Evolutionary conservation across 2,888 invertebrate genomes (phyloP).

Genomic region (Aspidiotus rigidus): DNA sequence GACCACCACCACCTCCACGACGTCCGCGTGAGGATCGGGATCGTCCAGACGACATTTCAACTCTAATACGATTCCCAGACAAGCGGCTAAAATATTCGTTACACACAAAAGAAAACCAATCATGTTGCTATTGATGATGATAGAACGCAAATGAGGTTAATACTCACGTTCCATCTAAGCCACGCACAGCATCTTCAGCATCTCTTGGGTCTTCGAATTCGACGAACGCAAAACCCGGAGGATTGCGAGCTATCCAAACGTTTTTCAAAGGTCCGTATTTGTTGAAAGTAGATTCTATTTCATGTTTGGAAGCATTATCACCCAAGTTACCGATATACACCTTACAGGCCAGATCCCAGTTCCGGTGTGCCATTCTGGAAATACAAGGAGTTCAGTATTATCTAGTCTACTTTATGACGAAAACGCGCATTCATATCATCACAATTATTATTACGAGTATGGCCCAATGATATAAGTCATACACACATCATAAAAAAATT

Average conservation of each 20-base stretch:
- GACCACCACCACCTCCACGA: constrained; percentile 31
- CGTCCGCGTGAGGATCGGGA: constrained; percentile 44
- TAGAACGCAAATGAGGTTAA: not conserved
- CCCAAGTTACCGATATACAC: constrained; percentile 89
- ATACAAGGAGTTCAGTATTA: not conserved
- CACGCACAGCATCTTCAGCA: constrained; percentile 75
- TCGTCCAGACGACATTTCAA: constrained; percentile 85
- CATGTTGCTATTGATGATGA: not conserved
- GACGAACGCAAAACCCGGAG: constrained; percentile 84
- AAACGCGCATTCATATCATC: no score
- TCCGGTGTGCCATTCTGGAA: constrained; percentile 47
- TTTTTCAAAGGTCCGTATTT: constrained; percentile 82
- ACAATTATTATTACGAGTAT: not conserved
- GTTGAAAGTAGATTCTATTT: constrained; percentile 75
- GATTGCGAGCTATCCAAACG: constrained; percentile 90
- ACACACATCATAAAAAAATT: not conserved
- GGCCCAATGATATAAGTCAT: not conserved
- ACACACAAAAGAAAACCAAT: constrained; percentile 9
- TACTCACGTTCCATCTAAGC: constrained; percentile 71
- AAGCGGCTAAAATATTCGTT: constrained; percentile 54
- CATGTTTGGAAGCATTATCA: constrained; percentile 80
- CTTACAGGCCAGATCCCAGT: constrained; percentile 81
- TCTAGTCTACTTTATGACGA: no score
- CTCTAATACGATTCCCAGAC: constrained; percentile 78
- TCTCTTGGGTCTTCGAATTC: constrained; percentile 82